Evolutionary conservation across 2,113 vertebrate genomes (phyloP).

Genomic region (Camelus dromedarius): DNA sequence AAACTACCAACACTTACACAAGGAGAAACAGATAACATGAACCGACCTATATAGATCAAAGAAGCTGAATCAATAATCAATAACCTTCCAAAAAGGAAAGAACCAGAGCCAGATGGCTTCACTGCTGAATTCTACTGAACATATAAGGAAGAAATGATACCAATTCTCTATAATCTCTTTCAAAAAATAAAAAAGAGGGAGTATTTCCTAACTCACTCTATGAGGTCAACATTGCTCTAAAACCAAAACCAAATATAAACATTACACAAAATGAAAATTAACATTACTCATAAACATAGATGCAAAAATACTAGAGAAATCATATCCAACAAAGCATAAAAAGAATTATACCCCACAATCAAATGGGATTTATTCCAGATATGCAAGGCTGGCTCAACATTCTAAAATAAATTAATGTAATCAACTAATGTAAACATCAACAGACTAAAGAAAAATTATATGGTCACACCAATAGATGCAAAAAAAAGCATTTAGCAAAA

Average conservation of each 20-base stretch:
- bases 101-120: background rate
- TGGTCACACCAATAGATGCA: background rate
- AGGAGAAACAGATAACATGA: background rate
- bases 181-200: background rate
- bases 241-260: background rate
- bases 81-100: slow-evolving; percentile 12
- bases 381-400: background rate
- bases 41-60: background rate
- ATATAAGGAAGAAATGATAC: background rate
- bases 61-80: slow-evolving; percentile 11
- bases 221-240: background rate
- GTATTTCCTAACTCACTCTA: background rate
- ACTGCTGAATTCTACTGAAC: background rate
- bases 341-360: background rate
- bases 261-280: background rate
- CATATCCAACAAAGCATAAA: background rate
- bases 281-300: background rate
- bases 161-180: background rate
- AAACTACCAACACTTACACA: background rate
- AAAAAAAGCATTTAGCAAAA: slow-evolving; percentile 37
- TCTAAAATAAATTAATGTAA: slow-evolving; percentile 15
- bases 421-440: background rate
- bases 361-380: background rate
- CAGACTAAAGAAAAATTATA: slow-evolving; percentile 1
- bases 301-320: slow-evolving; percentile 20